A percentile compares a stretch with the other conserved stretches of the same genome.
Evolutionary conservation across 2,888 invertebrate genomes (phyloP).

Genomic region (Hydriomena furcata): DNA sequence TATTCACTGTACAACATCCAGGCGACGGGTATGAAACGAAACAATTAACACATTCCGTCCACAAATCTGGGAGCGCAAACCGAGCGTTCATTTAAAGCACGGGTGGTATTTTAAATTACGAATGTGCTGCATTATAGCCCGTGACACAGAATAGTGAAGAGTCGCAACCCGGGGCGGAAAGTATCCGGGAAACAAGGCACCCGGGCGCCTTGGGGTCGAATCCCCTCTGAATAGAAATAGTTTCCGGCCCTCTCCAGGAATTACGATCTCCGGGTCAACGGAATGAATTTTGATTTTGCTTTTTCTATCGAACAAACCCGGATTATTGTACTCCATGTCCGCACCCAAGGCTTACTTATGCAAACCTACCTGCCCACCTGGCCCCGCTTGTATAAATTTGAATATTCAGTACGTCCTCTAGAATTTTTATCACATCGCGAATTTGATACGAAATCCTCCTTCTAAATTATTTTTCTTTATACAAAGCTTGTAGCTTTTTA

Average conservation of each 20-base stretch:
- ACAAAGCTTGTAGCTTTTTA: conserved; percentile 37
- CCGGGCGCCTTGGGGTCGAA: conserved; percentile 55
- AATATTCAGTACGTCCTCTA: conserved; percentile 57
- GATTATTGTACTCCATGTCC: conserved; percentile 58
- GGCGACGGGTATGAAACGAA: conserved; percentile 43
- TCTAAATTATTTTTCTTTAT: conserved; percentile 43
- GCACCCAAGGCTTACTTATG: conserved; percentile 58
- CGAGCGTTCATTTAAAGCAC: conserved; percentile 50
- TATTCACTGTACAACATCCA: conserved; percentile 2
- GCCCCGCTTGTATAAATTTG: conserved; percentile 58
- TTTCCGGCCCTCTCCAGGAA: conserved; percentile 65
- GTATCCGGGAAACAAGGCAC: conserved; percentile 60
- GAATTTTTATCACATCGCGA: conserved; percentile 54
- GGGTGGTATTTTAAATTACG: conserved; percentile 57
- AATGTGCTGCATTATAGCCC: conserved; percentile 44
- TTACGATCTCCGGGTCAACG: conserved; percentile 69
- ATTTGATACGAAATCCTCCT: conserved; percentile 51
- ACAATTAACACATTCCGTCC: conserved; percentile 62
- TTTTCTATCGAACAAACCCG: conserved; percentile 62
- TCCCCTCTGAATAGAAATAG: conserved; percentile 76
- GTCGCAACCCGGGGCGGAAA: conserved; percentile 39
- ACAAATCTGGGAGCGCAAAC: conserved; percentile 49
- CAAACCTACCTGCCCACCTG: conserved; percentile 55
- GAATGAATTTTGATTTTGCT: conserved; percentile 79
- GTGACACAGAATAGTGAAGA: conserved; percentile 8